Evolutionary conservation across 2,797 vertebrate species (phyloP), one percentile per base, ranked within the genome.

Genomic region (Ceryle rudis): DNA sequence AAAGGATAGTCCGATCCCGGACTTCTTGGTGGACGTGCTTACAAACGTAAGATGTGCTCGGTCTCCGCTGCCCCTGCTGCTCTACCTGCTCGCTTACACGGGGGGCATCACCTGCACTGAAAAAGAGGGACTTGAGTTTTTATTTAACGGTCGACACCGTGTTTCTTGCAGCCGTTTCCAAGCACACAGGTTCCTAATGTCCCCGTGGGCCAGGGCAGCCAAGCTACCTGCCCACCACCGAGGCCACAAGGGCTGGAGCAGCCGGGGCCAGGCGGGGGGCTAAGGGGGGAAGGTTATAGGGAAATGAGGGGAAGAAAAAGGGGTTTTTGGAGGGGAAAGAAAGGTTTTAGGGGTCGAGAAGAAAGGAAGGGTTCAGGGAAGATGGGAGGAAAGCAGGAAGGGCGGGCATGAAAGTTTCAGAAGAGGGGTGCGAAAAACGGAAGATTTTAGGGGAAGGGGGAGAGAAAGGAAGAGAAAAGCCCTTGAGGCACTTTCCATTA

Each of bases 81-180:
- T 28, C 0, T 5, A 10, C 6, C 35, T 26, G 25, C 21, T 41
- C 15, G 0, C 9, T 14, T 22, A 1, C 10, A 10, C 1, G 2
- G 22, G 21, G 23, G 66, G 31, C 19, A 1, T 35, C 35, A 17
- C n/a, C 42, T 22, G 20, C 13, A 20, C 2, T 17, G 31, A 26
- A 41, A 60, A 82, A 20, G 0, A 10, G 5, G 42, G 42, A 29
- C 21, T 44, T 6, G 9, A 2, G 1, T 29, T 84, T 37, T 39
- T 37, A 13, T n/a, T 39, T 18, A 29, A 14, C 7, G 29, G 9
- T 11, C 8, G n/a, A 17, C 8, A 5, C 14, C 2, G 0, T 2
- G 14, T 58, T 58, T 28, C 33, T 64, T 21, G 29, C 21, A 57
- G 7, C 10, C 18, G 1, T 16, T 29, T 9, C 8, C 28, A n/a